Evolutionary conservation across 2,888 invertebrate species (phyloP), one percentile per base, ranked within the genome.

Genomic region (Mythimna albipuncta): DNA sequence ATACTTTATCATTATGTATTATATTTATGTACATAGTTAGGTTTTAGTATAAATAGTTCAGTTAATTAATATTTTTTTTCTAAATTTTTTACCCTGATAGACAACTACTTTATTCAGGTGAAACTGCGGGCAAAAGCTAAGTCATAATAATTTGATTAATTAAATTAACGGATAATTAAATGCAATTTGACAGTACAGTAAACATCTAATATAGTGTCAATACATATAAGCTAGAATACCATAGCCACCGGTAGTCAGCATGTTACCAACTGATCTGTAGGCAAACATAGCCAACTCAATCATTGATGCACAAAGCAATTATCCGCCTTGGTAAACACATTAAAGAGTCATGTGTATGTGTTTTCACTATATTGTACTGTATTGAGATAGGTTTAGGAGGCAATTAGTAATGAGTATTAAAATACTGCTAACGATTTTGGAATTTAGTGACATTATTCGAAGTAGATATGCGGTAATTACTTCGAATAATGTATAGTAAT

Each of bases 281-380:
- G 32, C 44, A 54, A 0, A 21, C 16, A 69, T 57, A 52, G 61
- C 21, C 26, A 69, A 59, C 58, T 64, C 69, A 77, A 77, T 79
- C 66, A 77, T 64, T 69, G 44, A 81, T 73, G 66, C 67, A 77
- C 67, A 62, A 70, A 77, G 64, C 77, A 80, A 80, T 80, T 81
- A 81, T 61, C 68, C 44, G 80, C 73, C 35, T 81, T 62, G 54
- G 73, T 77, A 38, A 80, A 70, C 81, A 70, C 69, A 77, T 80
- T 81, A 73, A 73, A 68, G 26, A 70, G 73, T 77, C 81, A 81
- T 81, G 35, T 32, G 21, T 44, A 63, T 47, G 47, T 47, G 50
- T 32, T 64, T 11, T 26, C 7, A 35, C n/a, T 59, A 13, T 59
- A 62, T 35, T 44, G 11, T n/a, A 38, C 9, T 32, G 47, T 62